phyloP scores from a whole-genome alignment of 2,888 invertebrate species.

The Nesidiocoris tenuis region DNA sequence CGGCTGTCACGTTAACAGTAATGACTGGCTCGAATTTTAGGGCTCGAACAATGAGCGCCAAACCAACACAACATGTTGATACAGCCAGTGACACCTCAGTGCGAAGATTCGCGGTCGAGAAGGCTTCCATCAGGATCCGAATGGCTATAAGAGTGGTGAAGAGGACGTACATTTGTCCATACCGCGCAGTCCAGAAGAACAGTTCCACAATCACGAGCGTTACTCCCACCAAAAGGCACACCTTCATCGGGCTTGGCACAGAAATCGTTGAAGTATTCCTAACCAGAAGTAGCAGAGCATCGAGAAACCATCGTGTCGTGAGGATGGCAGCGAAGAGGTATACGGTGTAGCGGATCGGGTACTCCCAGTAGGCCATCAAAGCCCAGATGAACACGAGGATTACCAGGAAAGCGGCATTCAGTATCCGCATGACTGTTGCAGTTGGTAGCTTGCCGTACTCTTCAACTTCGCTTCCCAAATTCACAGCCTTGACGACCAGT shows the following conservation, averaged over 20 bases:
- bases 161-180: neutral
- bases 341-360: neutral
- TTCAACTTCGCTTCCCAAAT: neutral
- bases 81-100: neutral
- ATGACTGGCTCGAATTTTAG: neutral
- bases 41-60: neutral
- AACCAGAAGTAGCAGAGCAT: neutral
- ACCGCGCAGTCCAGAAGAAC: neutral
- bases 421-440: neutral
- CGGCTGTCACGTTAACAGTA: neutral
- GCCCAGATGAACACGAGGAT: neutral
- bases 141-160: neutral
- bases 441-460: neutral
- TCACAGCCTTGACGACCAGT: neutral
- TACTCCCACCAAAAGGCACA: neutral
- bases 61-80: neutral
- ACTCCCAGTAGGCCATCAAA: neutral
- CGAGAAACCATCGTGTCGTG: neutral
- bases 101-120: neutral
- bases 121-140: neutral
- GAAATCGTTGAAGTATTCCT: neutral
- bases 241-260: neutral
- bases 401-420: neutral
- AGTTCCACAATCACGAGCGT: neutral
- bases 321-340: neutral